phyloP scores from a whole-genome alignment of 2,797 vertebrate species.

The Melopsittacus undulatus region DNA sequence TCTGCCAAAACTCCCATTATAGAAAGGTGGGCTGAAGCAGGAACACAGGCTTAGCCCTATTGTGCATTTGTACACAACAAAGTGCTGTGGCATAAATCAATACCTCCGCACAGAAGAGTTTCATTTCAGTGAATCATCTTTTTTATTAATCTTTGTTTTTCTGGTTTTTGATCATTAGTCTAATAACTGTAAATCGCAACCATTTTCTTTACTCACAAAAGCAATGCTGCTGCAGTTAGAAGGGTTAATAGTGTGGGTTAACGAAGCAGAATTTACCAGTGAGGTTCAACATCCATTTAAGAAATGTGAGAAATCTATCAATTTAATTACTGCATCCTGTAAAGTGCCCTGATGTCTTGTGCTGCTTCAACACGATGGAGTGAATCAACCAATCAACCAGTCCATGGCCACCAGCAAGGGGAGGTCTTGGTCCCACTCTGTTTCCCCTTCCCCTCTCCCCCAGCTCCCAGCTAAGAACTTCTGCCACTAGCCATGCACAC shows the following conservation, averaged over 20 bases:
- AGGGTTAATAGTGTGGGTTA: not conserved
- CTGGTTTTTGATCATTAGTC: not conserved
- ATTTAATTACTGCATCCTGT: not conserved
- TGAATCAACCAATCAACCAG: not conserved
- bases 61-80: not conserved
- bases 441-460: not conserved
- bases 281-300: not conserved
- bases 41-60: not conserved
- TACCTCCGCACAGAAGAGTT: not conserved
- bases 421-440: not conserved
- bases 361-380: not conserved
- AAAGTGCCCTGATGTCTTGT: not conserved
- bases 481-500: not conserved
- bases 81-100: not conserved
- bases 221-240: not conserved
- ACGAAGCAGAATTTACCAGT: not conserved
- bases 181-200: not conserved
- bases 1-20: slow-evolving; percentile 17
- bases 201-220: not conserved
- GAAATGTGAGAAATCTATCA: not conserved
- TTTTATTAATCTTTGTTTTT: not conserved
- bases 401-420: not conserved
- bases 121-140: not conserved
- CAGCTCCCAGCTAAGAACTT: not conserved
- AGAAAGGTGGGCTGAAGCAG: not conserved